These are phyloP conservation scores for Netelia virgata DNA, from an alignment of 2,888 invertebrate species.

Conservation along the genomic window DNA sequence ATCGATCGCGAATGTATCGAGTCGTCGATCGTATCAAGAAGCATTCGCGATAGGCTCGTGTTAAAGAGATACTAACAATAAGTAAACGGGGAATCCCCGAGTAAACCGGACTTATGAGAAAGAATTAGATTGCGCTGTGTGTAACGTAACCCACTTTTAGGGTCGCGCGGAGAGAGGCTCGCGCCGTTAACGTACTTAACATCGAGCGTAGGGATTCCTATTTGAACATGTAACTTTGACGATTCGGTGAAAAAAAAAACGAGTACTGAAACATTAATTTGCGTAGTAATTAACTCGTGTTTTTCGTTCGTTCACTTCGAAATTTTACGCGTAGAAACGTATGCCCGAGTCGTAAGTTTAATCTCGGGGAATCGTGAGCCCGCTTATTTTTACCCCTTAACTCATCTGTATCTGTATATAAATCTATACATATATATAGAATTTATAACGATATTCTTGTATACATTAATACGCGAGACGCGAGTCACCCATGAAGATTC, in stretches of 20 bases:
- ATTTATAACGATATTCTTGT: not conserved
- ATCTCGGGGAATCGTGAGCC: constrained; percentile 6
- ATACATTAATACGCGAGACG: constrained; percentile 33
- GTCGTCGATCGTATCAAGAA: not conserved
- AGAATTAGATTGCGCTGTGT: constrained; percentile 58
- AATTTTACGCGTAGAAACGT: constrained; percentile 34
- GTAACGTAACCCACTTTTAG: constrained; percentile 59
- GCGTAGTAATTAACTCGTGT: constrained; percentile 17
- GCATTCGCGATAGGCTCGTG: not conserved
- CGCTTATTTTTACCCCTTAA: not conserved
- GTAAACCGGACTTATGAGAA: constrained; percentile 36
- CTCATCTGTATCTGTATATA: not conserved
- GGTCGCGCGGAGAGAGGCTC: constrained; percentile 25
- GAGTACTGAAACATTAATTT: constrained; percentile 30
- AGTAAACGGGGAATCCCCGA: constrained; percentile 36
- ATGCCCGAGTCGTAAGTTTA: not conserved
- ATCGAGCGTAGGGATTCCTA: constrained; percentile 57
- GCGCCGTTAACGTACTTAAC: constrained; percentile 61
- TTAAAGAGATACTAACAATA: not conserved
- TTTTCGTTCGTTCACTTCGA: constrained; percentile 22
- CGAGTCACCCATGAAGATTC: constrained; percentile 32
- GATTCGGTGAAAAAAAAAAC: constrained; percentile 59
- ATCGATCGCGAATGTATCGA: not conserved
- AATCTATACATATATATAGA: not conserved
- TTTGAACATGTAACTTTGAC: constrained; percentile 43